Evolutionary conservation across 1,140 invertebrate genomes (phyloP), one percentile per base, ranked within the genome.

Genomic region (Diploscapter pachys): DNA sequence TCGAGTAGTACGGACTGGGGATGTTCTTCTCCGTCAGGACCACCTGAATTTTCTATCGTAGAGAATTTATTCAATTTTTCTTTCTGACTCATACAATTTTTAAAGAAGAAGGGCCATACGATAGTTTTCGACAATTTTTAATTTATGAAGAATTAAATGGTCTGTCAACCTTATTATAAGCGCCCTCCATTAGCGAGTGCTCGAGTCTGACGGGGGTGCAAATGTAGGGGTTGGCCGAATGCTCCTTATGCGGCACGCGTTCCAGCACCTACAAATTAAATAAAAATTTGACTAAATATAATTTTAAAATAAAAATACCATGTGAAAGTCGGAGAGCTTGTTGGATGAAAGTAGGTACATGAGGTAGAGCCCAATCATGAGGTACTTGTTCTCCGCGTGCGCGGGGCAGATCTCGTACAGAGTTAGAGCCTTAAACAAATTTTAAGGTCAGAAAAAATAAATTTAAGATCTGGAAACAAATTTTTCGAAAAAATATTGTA

Each of bases 121-220:
- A 31, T 31, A 31, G 31, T 31, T 31, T 31, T 31, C 31, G 31
- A 31, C 31, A 31, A 31, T 31, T 31, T 31, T 31, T 31, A 31
- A 31, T 31, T 31, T 31, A 31, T 31, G 31, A 31, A 31, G 31
- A 31, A 31, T 31, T 31, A 31, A 31, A 31, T 31, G 57, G 2
- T 59, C 9, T 11, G 31, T 59, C n/a, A 9, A 68, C 91, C 88
- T 99, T 99, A 86, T 98, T 98, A 84, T 98, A 99, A 74, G 93
- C 95, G 52, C 97, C 96, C 88, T 99, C 97, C 95, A 99, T 99
- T 61, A 99, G 89, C 87, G 95, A 98, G 85, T 99, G 96, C 84
- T 99, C 96, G 78, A 99, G 89, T 54, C 93, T 93, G 1, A 99
- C 89, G 0, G 96, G 95, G 86, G 97, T 94, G 78, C 91, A 90